Conservation (phyloP, 1,140 invertebrate genomes). For the Drosophila virilis region DNA sequence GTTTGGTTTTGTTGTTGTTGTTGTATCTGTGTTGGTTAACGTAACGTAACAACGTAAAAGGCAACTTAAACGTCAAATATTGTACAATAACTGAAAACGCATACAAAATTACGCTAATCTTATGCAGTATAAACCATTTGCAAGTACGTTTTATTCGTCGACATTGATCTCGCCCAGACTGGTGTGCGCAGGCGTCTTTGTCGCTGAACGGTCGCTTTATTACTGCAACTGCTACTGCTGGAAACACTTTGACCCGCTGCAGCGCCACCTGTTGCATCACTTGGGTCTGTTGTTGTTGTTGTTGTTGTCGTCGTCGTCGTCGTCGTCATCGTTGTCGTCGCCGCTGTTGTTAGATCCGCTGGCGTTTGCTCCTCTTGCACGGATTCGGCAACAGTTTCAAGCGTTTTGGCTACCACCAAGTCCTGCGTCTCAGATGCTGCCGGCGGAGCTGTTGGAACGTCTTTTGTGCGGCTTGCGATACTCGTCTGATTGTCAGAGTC, state of each 20-base stretch:
- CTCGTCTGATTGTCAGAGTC: constrained; percentile 72
- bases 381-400: constrained; percentile 5
- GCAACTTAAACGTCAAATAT: constrained; percentile 44
- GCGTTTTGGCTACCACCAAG: background rate
- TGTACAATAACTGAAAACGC: constrained; percentile 59
- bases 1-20: constrained; percentile 21
- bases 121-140: constrained; percentile 60
- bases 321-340: background rate
- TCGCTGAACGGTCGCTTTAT: constrained; percentile 83
- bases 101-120: constrained; percentile 50
- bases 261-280: background rate
- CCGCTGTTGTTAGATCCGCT: background rate
- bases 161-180: constrained; percentile 89
- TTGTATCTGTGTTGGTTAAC: constrained; percentile 64
- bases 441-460: constrained; percentile 36
- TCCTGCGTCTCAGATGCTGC: constrained; percentile 17
- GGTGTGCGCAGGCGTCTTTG: constrained; percentile 89
- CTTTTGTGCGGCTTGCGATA: constrained; percentile 74
- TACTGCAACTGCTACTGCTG: constrained; percentile 83
- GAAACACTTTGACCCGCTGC: constrained; percentile 61
- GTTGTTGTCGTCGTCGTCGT: constrained; percentile 6
- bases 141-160: constrained; percentile 84
- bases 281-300: background rate
- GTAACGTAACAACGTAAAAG: constrained; percentile 60
- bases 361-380: constrained; percentile 28